Base-by-base conservation (phyloP, 2,113 vertebrate species). In the Sebastes fasciatus region DNA sequence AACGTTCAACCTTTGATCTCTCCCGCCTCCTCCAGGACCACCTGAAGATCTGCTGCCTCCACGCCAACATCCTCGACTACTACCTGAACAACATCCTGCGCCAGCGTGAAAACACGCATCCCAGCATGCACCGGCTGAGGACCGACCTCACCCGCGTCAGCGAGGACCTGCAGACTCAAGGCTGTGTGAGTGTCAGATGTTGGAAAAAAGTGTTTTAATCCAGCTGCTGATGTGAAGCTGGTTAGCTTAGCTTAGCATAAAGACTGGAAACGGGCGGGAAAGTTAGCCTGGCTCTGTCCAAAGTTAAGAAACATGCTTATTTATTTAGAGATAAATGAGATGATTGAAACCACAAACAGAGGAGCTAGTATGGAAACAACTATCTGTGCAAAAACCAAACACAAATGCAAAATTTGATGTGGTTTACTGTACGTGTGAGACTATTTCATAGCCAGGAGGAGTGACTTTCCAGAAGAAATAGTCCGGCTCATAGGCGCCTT, bases 41-140 rank as follows among this genome's bases (percentile, higher is more conserved):
- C 70, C 1, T 90, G 79, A 79, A 72, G 45, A 82, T 93, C 87
- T 94, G 93, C 90, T 94, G 93, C 82, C 90, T 94, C 42, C 92
- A 94, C 58, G 93, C 89, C 84, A 92, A 93, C 91, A 94, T 94
- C 86, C 90, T 94, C 2, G 84, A 93, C 89, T 92, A 62, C 74
- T 94, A 94, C 83, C 87, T 94, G 76, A 46, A 60, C 81, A 92
- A 87, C 82, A 72, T 94, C 83, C 85, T 94, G 48, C 55, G 0
- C 12, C 85, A 80, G 68, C 26, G 13, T 0, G 42, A 63, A 57
- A 42, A 63, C 58, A 0, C 40, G 9, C 84, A 91, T 1, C 48
- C 66, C 26, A 77, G 10, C 7, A 83, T 91, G 82, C 75, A 76
- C 57, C 70, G 63, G 10, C 86, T 94, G 87, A 85, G 75, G 79